These are phyloP conservation scores for Labeo calbasu DNA, from an alignment of 2,797 vertebrate species.

Conservation along the genomic window DNA sequence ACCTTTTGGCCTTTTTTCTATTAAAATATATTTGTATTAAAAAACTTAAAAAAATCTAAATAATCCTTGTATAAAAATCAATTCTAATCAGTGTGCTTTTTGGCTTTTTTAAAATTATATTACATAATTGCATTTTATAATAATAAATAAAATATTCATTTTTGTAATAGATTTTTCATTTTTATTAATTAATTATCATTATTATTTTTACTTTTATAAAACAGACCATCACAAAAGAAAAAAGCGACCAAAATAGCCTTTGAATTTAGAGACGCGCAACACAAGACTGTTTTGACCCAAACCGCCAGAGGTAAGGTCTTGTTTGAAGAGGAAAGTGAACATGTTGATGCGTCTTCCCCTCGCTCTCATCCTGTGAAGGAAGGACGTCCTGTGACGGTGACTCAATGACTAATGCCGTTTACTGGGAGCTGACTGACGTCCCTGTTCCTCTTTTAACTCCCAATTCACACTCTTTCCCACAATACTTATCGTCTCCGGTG, in stretches of 20 bases:
- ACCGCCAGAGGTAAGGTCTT: conserved; percentile 42
- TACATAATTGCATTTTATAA: background rate
- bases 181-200: background rate
- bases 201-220: background rate
- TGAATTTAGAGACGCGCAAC: background rate
- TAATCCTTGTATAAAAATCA: background rate
- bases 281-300: conserved; percentile 40
- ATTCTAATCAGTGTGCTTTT: background rate
- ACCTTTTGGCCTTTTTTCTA: background rate
- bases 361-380: conserved; percentile 74
- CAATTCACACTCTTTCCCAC: conserved; percentile 58
- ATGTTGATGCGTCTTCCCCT: conserved; percentile 66
- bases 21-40: background rate
- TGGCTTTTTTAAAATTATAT: background rate
- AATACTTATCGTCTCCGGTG: background rate
- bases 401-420: conserved; percentile 88
- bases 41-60: background rate
- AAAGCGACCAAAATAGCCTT: background rate
- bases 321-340: conserved; percentile 49
- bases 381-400: conserved; percentile 89
- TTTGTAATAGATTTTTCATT: no score
- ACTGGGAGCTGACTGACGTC: conserved; percentile 81
- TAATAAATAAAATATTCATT: background rate
- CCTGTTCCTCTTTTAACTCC: conserved; percentile 78
- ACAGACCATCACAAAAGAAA: background rate